Evolutionary conservation across 2,797 vertebrate species (phyloP).

Genomic region (Myripristis murdjan): DNA sequence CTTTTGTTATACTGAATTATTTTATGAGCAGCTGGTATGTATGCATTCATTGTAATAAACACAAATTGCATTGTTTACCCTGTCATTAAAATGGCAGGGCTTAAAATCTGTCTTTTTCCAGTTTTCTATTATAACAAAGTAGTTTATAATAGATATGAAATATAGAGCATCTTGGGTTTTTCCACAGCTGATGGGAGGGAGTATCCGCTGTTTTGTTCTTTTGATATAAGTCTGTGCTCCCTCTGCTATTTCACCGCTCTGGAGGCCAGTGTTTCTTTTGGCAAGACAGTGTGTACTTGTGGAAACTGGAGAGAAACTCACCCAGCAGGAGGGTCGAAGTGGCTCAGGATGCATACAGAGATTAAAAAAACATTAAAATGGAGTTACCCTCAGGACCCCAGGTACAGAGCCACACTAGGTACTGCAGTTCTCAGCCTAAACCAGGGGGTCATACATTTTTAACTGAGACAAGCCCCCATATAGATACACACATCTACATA

Average conservation of each 20-base stretch:
- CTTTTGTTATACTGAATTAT: constrained; percentile 23
- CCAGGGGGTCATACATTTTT: too few species aligned
- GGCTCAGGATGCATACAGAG: not conserved
- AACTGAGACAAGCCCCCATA: too few species aligned
- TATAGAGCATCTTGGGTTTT: not conserved
- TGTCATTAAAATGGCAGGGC: not conserved
- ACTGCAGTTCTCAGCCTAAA: too few species aligned
- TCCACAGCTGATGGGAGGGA: not conserved
- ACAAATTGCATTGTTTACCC: not conserved
- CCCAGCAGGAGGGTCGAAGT: not conserved
- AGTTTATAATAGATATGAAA: not conserved
- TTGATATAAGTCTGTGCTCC: not conserved
- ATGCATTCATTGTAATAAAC: constrained; percentile 10
- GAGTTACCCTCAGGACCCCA: not conserved
- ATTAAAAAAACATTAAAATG: constrained; percentile 1
- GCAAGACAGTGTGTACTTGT: constrained; percentile 8
- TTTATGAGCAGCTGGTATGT: constrained; percentile 11
- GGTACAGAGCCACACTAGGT: too few species aligned
- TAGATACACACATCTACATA: too few species aligned
- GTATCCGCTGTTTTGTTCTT: constrained; percentile 6
- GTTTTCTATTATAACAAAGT: too few species aligned
- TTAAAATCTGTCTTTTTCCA: constrained; percentile 9
- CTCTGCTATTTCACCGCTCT: not conserved
- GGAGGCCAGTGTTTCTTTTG: constrained; percentile 46
- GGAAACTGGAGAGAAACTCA: not conserved